Evolutionary conservation across 2,888 invertebrate species (phyloP).

Genomic region (Cosmorhoe ocellata): DNA sequence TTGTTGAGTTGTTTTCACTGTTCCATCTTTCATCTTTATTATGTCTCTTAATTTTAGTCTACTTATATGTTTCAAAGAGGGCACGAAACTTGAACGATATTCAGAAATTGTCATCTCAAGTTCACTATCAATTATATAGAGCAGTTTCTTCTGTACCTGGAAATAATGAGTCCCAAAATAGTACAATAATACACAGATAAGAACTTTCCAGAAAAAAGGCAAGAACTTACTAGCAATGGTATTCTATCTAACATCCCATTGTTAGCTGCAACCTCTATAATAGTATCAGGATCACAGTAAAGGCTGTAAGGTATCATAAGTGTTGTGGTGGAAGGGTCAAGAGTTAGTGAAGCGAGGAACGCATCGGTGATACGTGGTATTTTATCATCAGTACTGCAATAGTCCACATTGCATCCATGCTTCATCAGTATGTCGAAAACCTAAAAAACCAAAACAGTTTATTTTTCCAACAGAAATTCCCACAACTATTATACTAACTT

Average conservation of each 20-base stretch:
- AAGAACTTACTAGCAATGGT: slow-evolving; percentile 52
- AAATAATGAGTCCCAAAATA: background rate
- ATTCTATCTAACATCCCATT: slow-evolving; percentile 52
- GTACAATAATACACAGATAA: slow-evolving; percentile 4
- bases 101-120: slow-evolving; percentile 42
- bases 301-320: slow-evolving; percentile 66
- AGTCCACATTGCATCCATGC: slow-evolving; percentile 72
- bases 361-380: slow-evolving; percentile 62
- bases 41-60: slow-evolving; percentile 55
- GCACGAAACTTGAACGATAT: slow-evolving; percentile 43
- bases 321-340: slow-evolving; percentile 54
- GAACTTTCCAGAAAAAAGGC: slow-evolving; percentile 4
- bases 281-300: slow-evolving; percentile 61
- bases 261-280: slow-evolving; percentile 51
- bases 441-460: slow-evolving; percentile 52
- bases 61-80: slow-evolving; percentile 62
- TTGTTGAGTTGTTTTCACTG: slow-evolving; percentile 47
- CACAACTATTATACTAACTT: too few species aligned
- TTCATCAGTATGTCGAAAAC: slow-evolving; percentile 66
- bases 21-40: slow-evolving; percentile 41
- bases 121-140: slow-evolving; percentile 52
- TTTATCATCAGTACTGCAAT: slow-evolving; percentile 47
- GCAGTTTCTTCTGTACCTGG: slow-evolving; percentile 57
- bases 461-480: too few species aligned
- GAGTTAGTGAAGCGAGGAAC: slow-evolving; percentile 61